Base-by-base conservation (phyloP, 2,113 vertebrate species). In the Albula glossodonta region DNA sequence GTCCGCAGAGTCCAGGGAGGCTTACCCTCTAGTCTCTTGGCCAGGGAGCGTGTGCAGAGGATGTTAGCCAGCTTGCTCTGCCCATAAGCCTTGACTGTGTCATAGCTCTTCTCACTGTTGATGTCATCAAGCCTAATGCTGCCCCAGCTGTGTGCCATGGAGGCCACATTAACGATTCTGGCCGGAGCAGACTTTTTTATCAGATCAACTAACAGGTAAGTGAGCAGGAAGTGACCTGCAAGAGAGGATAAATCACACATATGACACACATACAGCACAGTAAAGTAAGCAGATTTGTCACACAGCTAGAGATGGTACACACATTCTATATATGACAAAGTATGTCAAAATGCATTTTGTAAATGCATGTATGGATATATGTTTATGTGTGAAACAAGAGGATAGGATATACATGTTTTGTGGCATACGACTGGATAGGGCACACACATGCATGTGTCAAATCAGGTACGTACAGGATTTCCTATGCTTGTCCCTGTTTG, bases 21-120 rank as follows among this genome's bases (percentile, higher is more conserved):
- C 91, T 92, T 89, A 94, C 96, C 96, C 89, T 92, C 80, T 63
- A 96, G 91, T 81, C 87, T 90, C 79, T 91, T 91, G 56, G 94
- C 92, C 0, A 96, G 89, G 0, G 93, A 93, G 25, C 91, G 89
- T n/a, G 92, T 94, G 81, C 91, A 95, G 25, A 96, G 88, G 86
- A 96, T 92, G 8, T 96, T 96, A 1, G 96, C 95, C 84, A 96
- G 92, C 86, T 96, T 96, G 95, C 96, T 96, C 91, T 96, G 96
- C 13, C 94, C 94, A 0, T 96, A 96, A 8, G 95, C 95, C 90
- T 94, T 95, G 87, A 93, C 90, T 9, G 93, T 86, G 51, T 94
- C 92, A 1, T 96, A 96, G 51, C 91, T 93, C 89, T 86, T 91
- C 86, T 96, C 96, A 10, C 95, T 96, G 92, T 96, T 96, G 86